Evolutionary conservation across 2,888 invertebrate species (phyloP).

Genomic region (Zygaena filipendulae): DNA sequence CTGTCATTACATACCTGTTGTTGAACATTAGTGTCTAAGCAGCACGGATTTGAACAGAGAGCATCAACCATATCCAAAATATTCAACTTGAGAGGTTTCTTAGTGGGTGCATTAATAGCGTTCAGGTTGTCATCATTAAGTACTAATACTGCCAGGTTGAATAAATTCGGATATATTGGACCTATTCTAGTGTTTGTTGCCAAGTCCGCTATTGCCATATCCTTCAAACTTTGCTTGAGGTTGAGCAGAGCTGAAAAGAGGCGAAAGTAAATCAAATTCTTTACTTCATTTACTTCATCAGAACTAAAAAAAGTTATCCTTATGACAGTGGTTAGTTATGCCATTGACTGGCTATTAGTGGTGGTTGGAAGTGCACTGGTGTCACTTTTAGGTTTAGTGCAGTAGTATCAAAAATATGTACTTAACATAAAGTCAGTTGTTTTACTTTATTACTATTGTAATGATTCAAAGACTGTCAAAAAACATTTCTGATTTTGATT

Average conservation of each 20-base stretch:
- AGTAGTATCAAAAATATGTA: no score
- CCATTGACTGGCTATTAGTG: not conserved
- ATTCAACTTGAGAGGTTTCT: slow-evolving; percentile 53
- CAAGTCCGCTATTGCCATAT: slow-evolving; percentile 65
- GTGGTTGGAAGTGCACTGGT: no score
- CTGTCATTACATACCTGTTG: no score
- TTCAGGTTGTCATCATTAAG: slow-evolving; percentile 67
- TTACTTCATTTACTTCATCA: no score
- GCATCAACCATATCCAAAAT: slow-evolving; percentile 68
- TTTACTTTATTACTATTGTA: no score
- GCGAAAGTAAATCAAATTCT: not conserved
- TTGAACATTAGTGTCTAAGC: slow-evolving; percentile 64
- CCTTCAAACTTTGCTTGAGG: slow-evolving; percentile 57
- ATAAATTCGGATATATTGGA: slow-evolving; percentile 70
- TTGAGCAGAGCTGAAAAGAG: slow-evolving; percentile 56
- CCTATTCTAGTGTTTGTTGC: slow-evolving; percentile 68
- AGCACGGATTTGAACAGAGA: slow-evolving; percentile 67
- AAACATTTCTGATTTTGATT: no score
- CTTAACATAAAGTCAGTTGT: no score
- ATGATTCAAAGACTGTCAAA: no score
- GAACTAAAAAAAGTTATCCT: no score
- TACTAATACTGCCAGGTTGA: slow-evolving; percentile 67
- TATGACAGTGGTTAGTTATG: no score
- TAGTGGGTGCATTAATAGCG: slow-evolving; percentile 54
- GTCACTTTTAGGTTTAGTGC: no score